Base-by-base conservation (phyloP, 2,888 invertebrate genomes). In the Cheilosia urbana region DNA sequence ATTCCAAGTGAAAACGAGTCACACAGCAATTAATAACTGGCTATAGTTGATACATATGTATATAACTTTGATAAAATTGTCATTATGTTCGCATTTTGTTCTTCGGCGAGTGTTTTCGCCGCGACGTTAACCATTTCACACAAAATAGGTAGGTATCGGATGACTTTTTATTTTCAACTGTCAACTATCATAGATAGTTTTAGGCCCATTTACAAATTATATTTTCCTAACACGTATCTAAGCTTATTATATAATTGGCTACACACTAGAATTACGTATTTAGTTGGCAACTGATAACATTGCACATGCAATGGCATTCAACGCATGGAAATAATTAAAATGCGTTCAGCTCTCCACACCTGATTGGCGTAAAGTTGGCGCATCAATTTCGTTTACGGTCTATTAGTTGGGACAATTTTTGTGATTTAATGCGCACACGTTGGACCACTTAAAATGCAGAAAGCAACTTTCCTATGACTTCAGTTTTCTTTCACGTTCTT, bases 391-490 rank as follows among this genome's bases (percentile, higher is more conserved):
- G 53, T 21, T 69, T 11, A 13, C 4, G 37, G 57, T 13, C 53
- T 57, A 66, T 63, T 40, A 53, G 51, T 13, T 2, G 24, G 30
- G 57, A 30, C 21, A 24, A n/a, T 58, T 72, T 47, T 11, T 63
- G 13, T 73, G 47, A 66, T 71, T 51, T 34, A 71, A 51, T 62
- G 34, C n/a, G 17, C 65, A 72, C 69, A 69, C 75, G 84, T 87
- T 89, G 88, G 87, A 87, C 55, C 60, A 68, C 65, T 84, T 80
- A 78, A 82, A 76, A 88, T 88, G 80, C 80, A 11, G 15, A 60
- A 34, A 65, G 60, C 47, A 30, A 30, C 53, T 73, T 73, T 72
- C 63, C 73, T 34, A 62, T 68, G 49, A 37, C 19, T 58, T 37
- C 24, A 13, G 15, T 11, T 51, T 51, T 62, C 17, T 62, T 68